Evolutionary conservation across 2,888 invertebrate genomes (phyloP).

Genomic region (Synanthedon andrenaeformis): DNA sequence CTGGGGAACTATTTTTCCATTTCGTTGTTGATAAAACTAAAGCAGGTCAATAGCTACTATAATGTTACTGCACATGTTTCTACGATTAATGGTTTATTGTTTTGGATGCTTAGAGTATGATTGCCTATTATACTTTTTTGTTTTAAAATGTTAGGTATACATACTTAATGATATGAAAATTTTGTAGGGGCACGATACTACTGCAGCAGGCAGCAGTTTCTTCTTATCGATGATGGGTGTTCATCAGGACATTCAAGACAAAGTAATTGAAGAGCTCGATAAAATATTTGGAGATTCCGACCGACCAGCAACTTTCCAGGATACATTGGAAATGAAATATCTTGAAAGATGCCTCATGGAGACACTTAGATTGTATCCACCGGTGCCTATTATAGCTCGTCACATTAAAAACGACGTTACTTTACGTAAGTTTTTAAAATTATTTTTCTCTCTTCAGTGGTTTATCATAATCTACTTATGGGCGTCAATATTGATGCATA

Average conservation of each 20-base stretch:
- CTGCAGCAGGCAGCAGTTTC: constrained; percentile 85
- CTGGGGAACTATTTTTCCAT: background rate
- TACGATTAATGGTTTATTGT: too few relatives aligned
- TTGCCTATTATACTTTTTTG: too few relatives aligned
- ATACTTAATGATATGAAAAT: background rate
- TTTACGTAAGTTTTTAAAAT: constrained; percentile 62
- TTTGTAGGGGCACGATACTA: constrained; percentile 81
- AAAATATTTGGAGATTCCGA: constrained; percentile 82
- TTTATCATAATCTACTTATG: background rate
- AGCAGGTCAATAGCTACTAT: background rate
- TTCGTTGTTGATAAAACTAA: constrained; percentile 2
- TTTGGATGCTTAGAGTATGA: too few relatives aligned
- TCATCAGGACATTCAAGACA: constrained; percentile 79
- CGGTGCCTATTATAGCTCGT: constrained; percentile 83
- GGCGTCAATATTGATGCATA: background rate
- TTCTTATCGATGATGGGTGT: constrained; percentile 82
- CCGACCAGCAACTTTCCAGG: constrained; percentile 82
- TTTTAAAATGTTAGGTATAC: too few relatives aligned
- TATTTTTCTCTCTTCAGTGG: background rate
- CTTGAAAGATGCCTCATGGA: constrained; percentile 85
- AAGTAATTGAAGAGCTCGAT: constrained; percentile 79
- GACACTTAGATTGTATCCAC: constrained; percentile 82
- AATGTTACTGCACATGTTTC: background rate
- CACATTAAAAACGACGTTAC: constrained; percentile 78
- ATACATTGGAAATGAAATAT: constrained; percentile 88